Conservation (phyloP, 2,888 invertebrate species). For the Acronicta psi region DNA sequence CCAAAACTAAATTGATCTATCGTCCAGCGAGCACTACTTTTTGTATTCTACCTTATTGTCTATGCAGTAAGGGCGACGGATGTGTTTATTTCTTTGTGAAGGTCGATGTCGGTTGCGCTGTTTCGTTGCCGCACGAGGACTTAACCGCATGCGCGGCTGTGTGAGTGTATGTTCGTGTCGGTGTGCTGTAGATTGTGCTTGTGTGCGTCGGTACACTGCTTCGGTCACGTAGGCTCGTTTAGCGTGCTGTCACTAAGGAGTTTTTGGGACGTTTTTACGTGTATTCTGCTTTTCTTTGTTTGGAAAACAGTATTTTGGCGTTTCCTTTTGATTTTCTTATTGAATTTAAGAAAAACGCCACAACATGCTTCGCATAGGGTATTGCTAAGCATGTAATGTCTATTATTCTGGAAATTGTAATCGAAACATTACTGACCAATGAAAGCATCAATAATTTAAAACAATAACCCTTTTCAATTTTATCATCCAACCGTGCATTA, state of each 20-base stretch:
- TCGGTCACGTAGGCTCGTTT: slow-evolving; percentile 87
- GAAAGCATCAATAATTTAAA: slow-evolving; percentile 2
- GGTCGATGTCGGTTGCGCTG: slow-evolving; percentile 76
- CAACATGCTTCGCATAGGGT: background rate
- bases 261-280: slow-evolving; percentile 70
- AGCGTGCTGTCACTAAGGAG: slow-evolving; percentile 66
- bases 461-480: accelerated
- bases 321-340: slow-evolving; percentile 15
- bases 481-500: background rate
- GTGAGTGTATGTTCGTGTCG: slow-evolving; percentile 69
- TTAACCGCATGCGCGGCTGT: slow-evolving; percentile 76
- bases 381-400: background rate
- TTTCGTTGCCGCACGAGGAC: slow-evolving; percentile 56
- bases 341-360: background rate
- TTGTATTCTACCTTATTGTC: slow-evolving; percentile 58
- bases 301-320: slow-evolving; percentile 25
- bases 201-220: slow-evolving; percentile 80
- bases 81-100: slow-evolving; percentile 84
- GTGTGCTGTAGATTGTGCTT: slow-evolving; percentile 56
- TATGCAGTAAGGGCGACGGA: slow-evolving; percentile 68
- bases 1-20: slow-evolving; percentile 53
- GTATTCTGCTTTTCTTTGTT: slow-evolving; percentile 69
- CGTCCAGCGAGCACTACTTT: slow-evolving; percentile 53
- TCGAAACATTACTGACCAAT: background rate
- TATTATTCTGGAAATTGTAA: background rate